Conservation (phyloP, 2,113 vertebrate species). For the Peucedramus taeniatus region DNA sequence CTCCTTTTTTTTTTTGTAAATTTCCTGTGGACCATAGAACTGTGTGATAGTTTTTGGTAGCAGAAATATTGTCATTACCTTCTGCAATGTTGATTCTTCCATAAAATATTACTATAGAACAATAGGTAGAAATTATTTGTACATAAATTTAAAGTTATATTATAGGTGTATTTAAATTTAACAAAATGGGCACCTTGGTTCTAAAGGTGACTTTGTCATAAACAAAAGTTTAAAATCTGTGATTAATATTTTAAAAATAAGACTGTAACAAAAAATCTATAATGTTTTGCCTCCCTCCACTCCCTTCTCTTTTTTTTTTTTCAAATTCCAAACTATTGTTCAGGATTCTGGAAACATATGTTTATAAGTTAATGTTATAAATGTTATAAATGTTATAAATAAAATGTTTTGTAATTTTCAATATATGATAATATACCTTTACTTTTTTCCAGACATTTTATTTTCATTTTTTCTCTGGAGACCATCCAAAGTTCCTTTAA, state of each 20-base stretch:
- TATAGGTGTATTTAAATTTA: background rate
- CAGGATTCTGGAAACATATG: background rate
- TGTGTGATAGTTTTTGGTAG: background rate
- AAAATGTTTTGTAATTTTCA: background rate
- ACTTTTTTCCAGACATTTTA: background rate
- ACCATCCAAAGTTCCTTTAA: background rate
- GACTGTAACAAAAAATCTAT: background rate
- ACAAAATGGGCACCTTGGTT: background rate
- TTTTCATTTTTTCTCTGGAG: background rate
- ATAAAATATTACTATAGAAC: background rate
- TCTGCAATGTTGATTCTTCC: background rate
- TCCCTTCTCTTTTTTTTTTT: accelerated
- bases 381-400: background rate
- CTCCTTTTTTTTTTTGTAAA: background rate
- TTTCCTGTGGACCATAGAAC: background rate
- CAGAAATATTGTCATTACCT: background rate
- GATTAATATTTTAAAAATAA: background rate
- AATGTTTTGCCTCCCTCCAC: background rate
- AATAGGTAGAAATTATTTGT: background rate
- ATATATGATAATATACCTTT: background rate
- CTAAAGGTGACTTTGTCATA: background rate
- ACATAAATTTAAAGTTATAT: background rate
- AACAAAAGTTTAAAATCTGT: background rate
- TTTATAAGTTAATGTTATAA: background rate
- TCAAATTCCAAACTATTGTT: background rate